Base-by-base conservation (phyloP, 2,888 invertebrate species). In the Odontocerum albicorne region DNA sequence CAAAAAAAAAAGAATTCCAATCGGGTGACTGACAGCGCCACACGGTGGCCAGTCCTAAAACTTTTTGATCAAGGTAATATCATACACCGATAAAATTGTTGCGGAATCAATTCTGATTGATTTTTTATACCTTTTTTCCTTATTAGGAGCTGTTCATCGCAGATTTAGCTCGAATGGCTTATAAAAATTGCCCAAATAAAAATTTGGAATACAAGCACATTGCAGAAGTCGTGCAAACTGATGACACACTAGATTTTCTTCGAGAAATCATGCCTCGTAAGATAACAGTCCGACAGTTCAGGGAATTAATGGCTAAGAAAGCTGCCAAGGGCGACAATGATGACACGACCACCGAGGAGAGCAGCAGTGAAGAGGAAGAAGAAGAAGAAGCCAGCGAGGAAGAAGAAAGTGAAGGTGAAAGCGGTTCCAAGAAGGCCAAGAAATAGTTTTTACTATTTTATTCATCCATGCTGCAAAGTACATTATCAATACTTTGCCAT, bases 201-300 rank as follows among this genome's bases (percentile, higher is more conserved):
- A 73, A 75, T 51, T 64, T 88, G 32, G 85, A 85, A 61, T 89
- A 89, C 66, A 86, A 86, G 67, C 82, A 88, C 65, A 75, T 88
- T 7, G 85, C 88, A 1, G 83, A 87, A 55, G 79, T 88, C 0
- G 87, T 88, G 0, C 85, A 87, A 65, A 76, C 79, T 2, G 83
- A 84, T 60, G 83, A 84, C 42, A 82, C 81, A 0, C 74, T 88
- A 62, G 86, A 86, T 62, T 88, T 89, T 65, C 70, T 88, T 1
- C 74, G 84, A 59, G 87, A 88, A 69, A 88, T 88, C 59, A 83
- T 88, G 75, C 88, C 88, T 1, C 79, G 81, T 57, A 88, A 88
- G 66, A 86, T 88, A 42, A 86, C 87, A 0, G 86, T 87, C 0
- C 72, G 75, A 31, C 79, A 86, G 64, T 88, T 79, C 58, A 85